phyloP scores from a whole-genome alignment of 1,140 invertebrate species.

The Drosophila yakuba region DNA sequence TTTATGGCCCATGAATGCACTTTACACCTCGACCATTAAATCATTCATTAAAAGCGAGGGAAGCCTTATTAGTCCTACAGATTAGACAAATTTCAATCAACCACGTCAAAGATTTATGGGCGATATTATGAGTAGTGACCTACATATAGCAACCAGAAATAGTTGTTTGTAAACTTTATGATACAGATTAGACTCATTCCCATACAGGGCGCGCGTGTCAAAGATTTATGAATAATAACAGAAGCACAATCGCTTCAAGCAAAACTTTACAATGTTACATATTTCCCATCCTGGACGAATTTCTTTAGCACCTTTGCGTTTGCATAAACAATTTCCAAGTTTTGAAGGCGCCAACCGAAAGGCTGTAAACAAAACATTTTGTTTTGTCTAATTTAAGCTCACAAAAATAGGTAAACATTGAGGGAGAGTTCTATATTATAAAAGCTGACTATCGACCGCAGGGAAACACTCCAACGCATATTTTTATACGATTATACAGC shows the following conservation, averaged over 20 bases:
- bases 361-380: constrained; percentile 50
- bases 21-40: constrained; percentile 62
- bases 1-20: constrained; percentile 39
- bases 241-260: neutral
- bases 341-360: constrained; percentile 46
- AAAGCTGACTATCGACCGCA: constrained; percentile 19
- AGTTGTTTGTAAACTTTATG: neutral
- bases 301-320: constrained; percentile 26
- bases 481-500: constrained; percentile 19
- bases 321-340: constrained; percentile 40
- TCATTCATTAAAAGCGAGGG: constrained; percentile 25
- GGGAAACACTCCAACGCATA: constrained; percentile 30
- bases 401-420: constrained; percentile 26
- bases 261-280: constrained; percentile 1
- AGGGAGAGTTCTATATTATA: constrained; percentile 13
- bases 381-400: constrained; percentile 49
- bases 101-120: constrained; percentile 24
- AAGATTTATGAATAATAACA: constrained; percentile 2
- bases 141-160: neutral
- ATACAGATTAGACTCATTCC: neutral
- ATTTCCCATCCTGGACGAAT: constrained; percentile 16
- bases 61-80: constrained; percentile 7
- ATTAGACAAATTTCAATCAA: constrained; percentile 41
- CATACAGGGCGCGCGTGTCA: neutral
- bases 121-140: constrained; percentile 12